Conservation (phyloP, 2,797 vertebrate species). For the Nyctalus aviator region DNA sequence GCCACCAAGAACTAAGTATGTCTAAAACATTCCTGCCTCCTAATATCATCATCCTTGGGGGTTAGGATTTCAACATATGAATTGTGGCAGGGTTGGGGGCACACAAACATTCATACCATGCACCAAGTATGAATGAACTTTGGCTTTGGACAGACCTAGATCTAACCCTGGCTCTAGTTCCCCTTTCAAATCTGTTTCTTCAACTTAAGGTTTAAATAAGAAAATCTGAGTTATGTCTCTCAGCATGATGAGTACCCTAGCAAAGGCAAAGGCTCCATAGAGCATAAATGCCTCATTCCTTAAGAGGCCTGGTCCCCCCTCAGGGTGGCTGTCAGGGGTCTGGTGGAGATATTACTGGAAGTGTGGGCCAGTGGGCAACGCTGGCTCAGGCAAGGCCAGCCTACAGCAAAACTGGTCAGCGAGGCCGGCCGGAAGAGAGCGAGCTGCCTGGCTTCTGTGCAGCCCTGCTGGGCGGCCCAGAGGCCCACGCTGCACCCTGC, state of each 20-base stretch:
- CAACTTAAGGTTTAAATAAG: neutral
- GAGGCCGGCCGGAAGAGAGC: too few relatives aligned
- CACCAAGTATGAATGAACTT: neutral
- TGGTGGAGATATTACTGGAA: neutral
- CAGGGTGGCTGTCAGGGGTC: neutral
- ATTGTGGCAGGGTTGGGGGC: too few relatives aligned
- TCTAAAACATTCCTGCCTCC: neutral
- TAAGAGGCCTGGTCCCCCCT: neutral
- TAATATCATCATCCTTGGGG: too few relatives aligned
- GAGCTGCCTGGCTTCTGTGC: too few relatives aligned
- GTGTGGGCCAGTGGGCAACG: neutral
- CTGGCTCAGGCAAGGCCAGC: too few relatives aligned
- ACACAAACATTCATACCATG: neutral
- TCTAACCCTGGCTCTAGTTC: neutral
- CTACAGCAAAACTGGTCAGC: neutral
- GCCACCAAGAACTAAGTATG: neutral
- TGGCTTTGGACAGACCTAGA: neutral
- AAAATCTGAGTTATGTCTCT: neutral
- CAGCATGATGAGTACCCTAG: neutral
- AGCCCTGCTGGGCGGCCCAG: too few relatives aligned
- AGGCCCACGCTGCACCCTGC: too few relatives aligned
- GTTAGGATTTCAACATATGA: too few relatives aligned
- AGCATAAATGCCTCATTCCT: neutral
- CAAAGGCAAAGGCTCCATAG: neutral
- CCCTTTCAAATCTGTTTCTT: conserved; percentile 3